Percentiles rank a stretch among this genome's conserved stretches.
Evolutionary conservation across 2,113 vertebrate species (phyloP).

Genomic region (Hystrix brachyura): DNA sequence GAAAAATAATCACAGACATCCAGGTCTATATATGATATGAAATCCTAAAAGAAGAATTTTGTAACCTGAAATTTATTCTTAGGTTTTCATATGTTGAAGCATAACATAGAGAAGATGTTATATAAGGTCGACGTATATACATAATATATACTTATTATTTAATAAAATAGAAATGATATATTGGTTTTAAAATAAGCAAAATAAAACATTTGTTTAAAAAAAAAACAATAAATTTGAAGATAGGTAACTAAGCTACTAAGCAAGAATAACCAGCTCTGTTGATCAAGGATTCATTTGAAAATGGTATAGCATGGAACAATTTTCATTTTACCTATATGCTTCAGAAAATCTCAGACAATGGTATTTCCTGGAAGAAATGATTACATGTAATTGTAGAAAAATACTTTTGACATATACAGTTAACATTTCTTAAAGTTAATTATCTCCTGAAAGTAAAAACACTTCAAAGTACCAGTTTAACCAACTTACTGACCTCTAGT

Average conservation of each 20-base stretch:
- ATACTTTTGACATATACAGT: background rate
- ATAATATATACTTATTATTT: background rate
- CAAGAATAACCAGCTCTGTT: background rate
- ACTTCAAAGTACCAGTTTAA: background rate
- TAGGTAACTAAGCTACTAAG: background rate
- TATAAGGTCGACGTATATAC: background rate
- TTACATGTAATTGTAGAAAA: background rate
- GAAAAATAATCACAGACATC: background rate
- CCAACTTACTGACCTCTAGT: background rate
- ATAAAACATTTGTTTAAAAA: conserved; percentile 21
- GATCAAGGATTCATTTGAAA: background rate
- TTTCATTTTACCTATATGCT: background rate
- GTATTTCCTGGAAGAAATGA: background rate
- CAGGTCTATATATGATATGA: background rate
- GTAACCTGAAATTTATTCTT: background rate
- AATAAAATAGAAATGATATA: background rate
- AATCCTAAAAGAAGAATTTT: background rate
- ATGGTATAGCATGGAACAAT: rapidly evolving
- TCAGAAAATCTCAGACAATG: background rate
- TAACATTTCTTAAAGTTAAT: background rate
- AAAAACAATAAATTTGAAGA: background rate
- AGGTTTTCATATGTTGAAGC: background rate
- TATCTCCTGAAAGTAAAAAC: background rate
- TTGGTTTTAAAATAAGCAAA: background rate
- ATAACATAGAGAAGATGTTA: background rate